A percentile compares a stretch with the other conserved stretches of the same genome.
Conservation (phyloP, 2,113 vertebrate species). For the Pangasianodon hypophthalmus region DNA sequence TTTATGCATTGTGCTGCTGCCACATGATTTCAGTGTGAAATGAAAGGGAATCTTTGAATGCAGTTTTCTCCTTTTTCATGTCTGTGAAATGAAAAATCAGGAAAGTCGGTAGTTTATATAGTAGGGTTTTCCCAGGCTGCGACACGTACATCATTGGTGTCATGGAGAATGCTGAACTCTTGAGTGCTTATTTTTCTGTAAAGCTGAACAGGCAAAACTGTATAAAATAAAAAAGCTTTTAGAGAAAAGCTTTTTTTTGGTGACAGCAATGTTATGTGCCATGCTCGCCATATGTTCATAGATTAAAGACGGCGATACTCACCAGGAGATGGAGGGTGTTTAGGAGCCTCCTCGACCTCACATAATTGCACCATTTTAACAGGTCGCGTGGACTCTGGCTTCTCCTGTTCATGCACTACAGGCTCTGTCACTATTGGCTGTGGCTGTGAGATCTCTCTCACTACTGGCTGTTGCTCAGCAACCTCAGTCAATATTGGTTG, state of each 20-base stretch:
- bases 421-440: slow-evolving; percentile 49
- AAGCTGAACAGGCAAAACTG: not conserved
- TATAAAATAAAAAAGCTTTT: not conserved
- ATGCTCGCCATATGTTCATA: slow-evolving; percentile 56
- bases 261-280: slow-evolving; percentile 1
- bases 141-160: not conserved
- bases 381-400: slow-evolving; percentile 30
- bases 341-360: slow-evolving; percentile 65
- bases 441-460: slow-evolving; percentile 37
- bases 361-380: slow-evolving; percentile 56
- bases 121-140: not conserved
- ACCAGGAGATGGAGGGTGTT: slow-evolving; percentile 65
- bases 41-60: not conserved
- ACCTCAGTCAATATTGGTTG: slow-evolving; percentile 41
- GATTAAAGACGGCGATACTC: slow-evolving; percentile 63
- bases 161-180: not conserved
- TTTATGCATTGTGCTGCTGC: too few species aligned
- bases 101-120: not conserved
- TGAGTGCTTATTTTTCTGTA: not conserved
- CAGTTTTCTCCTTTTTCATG: not conserved
- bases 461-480: slow-evolving; percentile 42
- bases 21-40: too few species aligned
- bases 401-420: slow-evolving; percentile 46
- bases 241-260: not conserved
- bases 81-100: too few species aligned